Evolutionary conservation across 2,113 vertebrate genomes (phyloP), one percentile per base, ranked within the genome.

Genomic region (Elgaria multicarinata): DNA sequence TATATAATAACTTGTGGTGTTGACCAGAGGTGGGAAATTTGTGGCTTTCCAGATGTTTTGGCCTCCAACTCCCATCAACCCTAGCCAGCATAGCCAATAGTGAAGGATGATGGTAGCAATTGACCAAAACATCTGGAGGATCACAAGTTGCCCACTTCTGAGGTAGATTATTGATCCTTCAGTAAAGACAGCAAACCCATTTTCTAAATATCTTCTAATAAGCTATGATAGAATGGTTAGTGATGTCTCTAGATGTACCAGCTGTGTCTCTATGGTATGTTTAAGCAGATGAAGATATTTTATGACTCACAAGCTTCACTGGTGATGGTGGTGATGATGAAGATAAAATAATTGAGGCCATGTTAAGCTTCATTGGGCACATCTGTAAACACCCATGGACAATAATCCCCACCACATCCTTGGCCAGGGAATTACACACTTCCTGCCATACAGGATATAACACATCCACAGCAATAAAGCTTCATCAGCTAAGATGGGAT

Each of bases 221-320:
- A 78, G 18, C 2, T 31, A 44, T 28, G 50, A 31, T 50, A 31
- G 44, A 50, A 50, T 50, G 9, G 4, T 42, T 46, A 13, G 10
- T 50, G 33, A 53, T 78, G 7, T 4, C 10, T 14, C 44, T 50
- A 46, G 14, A 62, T 62, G 36, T 20, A 42, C 4, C 36, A 28
- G 20, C 42, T 12, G n/a, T n/a, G 33, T 72, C 3, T n/a, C 14
- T n/a, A 84, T 18, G n/a, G 28, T 55, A 44, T 50, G 3, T 7
- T 42, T 85, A 88, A 9, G 93, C 20, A 90, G 93, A 90, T 80
- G 88, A 36, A 85, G 0, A 77, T 5, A 24, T 87, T 75, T 79
- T 93, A 93, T 92, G 92, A 42, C 93, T 95, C 71, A 71, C 86
- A 3, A 71, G 74, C 86, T 88, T 7, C 80, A 53, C 7, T 72